Percentiles rank a stretch among this genome's conserved stretches.
phyloP scores from a whole-genome alignment of 1,140 invertebrate species.

The Drosophila watanabei region DNA sequence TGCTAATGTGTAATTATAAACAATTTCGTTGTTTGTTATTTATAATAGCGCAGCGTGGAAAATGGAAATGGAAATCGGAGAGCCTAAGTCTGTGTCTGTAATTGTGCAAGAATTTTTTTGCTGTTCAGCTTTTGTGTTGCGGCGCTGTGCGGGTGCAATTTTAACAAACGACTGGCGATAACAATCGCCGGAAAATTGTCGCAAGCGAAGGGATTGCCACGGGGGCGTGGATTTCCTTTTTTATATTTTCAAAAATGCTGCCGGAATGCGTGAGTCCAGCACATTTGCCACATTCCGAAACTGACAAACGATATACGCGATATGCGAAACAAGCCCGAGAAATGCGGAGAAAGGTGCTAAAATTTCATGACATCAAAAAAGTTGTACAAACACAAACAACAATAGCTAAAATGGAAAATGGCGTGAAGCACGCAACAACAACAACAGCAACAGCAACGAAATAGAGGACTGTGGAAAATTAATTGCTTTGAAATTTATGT shows the following conservation, averaged over 20 bases:
- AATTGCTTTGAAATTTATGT: conserved; percentile 73
- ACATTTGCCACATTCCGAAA: conserved; percentile 67
- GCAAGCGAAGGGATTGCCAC: conserved; percentile 23
- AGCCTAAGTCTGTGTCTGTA: conserved; percentile 35
- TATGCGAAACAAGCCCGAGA: conserved; percentile 14
- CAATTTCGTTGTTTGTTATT: conserved; percentile 80
- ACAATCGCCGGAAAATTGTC: conserved; percentile 65
- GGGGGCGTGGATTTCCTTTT: conserved; percentile 9
- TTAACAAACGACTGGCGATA: conserved; percentile 57
- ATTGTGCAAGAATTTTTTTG: conserved; percentile 47
- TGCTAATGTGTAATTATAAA: conserved; percentile 82
- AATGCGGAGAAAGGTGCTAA: conserved; percentile 62
- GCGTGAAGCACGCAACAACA: conserved; percentile 63
- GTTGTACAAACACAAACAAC: conserved; percentile 41
- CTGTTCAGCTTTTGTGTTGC: conserved; percentile 22
- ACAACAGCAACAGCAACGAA: conserved; percentile 11
- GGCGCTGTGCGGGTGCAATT: conserved; percentile 51
- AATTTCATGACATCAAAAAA: conserved; percentile 59
- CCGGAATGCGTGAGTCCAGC: conserved; percentile 65
- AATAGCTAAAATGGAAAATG: conserved; percentile 54
- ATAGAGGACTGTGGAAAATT: conserved; percentile 36
- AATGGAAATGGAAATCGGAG: conserved; percentile 10
- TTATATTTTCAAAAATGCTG: conserved; percentile 16
- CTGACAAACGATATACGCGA: conserved; percentile 48
- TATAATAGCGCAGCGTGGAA: conserved; percentile 58